Conservation (phyloP, 2,113 vertebrate genomes). For the Albula goreensis region DNA sequence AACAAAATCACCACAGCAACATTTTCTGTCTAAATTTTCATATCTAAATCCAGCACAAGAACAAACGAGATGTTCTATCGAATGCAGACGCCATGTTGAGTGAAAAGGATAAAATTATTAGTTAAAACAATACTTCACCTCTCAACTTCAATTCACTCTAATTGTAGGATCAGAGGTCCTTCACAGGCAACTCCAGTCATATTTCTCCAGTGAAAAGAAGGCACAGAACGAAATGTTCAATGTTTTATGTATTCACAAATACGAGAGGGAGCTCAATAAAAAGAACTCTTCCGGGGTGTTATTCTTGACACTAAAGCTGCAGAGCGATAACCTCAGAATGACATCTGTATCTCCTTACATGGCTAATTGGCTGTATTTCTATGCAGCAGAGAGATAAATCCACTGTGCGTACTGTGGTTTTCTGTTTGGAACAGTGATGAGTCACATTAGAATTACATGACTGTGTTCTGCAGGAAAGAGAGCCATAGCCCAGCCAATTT, state of each 20-base stretch:
- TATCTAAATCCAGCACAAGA: background rate
- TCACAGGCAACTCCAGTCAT: too few species aligned
- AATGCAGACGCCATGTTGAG: background rate
- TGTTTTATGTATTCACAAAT: background rate
- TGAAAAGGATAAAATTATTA: too few species aligned
- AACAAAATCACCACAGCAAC: background rate
- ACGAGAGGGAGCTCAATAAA: background rate
- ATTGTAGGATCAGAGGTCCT: background rate
- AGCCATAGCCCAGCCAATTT: background rate
- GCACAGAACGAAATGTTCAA: background rate
- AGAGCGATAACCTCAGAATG: background rate
- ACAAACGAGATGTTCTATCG: background rate
- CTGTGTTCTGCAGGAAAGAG: background rate
- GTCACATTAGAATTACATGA: background rate
- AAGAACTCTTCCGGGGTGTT: background rate
- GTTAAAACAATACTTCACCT: too few species aligned
- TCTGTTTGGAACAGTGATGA: background rate
- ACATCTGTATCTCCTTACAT: constrained; percentile 1
- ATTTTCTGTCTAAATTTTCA: background rate
- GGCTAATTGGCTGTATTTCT: background rate
- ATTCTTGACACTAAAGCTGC: background rate
- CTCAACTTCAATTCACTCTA: background rate
- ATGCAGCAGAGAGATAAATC: background rate
- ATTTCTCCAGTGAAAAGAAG: background rate
- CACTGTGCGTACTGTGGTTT: background rate